These are phyloP conservation scores for Andrena haemorrhoa DNA, from an alignment of 2,888 invertebrate species.

Conservation along the genomic window DNA sequence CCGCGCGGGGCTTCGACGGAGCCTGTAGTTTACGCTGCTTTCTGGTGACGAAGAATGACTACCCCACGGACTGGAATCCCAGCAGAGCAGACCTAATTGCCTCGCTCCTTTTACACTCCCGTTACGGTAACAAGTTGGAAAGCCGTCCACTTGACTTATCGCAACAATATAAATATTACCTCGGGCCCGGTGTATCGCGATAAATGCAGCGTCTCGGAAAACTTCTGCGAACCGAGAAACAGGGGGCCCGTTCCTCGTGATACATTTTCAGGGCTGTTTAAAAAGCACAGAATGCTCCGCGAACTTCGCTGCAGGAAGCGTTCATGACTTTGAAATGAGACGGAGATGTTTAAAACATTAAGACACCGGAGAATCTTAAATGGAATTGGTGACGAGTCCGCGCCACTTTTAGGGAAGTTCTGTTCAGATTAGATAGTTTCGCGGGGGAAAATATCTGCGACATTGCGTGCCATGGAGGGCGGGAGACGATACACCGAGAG, in stretches of 20 bases:
- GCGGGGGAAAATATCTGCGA: not conserved
- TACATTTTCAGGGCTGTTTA: not conserved
- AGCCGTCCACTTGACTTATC: slow-evolving; percentile 7
- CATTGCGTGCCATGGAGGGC: not conserved
- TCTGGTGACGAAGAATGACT: slow-evolving; percentile 34
- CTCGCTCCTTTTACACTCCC: slow-evolving; percentile 35
- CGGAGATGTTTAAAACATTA: too few species aligned
- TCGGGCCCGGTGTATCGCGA: not conserved
- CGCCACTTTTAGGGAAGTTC: not conserved
- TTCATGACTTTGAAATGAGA: not conserved
- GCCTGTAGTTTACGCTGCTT: slow-evolving; percentile 29
- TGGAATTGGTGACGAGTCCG: not conserved
- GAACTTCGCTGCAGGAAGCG: not conserved
- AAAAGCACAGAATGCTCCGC: not conserved
- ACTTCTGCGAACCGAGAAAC: too few species aligned
- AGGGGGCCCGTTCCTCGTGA: not conserved
- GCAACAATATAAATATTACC: not conserved
- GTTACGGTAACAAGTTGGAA: slow-evolving; percentile 37
- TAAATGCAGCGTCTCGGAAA: not conserved
- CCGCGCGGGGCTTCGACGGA: slow-evolving; percentile 15
- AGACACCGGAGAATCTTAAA: too few species aligned
- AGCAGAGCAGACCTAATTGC: slow-evolving; percentile 38
- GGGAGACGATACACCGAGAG: not conserved
- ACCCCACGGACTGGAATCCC: slow-evolving; percentile 32
- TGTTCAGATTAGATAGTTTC: not conserved